These are phyloP conservation scores for Diplosoma virens DNA, from an alignment of 23 tunicate genomes.

Conservation along the genomic window DNA sequence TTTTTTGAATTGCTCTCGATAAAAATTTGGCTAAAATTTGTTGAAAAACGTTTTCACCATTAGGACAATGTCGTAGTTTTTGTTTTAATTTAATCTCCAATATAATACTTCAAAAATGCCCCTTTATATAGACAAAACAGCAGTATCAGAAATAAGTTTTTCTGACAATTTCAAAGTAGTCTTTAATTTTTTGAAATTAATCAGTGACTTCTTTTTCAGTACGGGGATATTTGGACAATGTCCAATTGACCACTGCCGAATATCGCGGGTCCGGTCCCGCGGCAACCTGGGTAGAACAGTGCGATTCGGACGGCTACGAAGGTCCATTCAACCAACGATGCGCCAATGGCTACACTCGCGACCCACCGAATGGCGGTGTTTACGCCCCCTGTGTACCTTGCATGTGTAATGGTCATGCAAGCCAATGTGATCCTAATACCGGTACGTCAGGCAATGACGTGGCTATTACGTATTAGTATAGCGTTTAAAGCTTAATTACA, in stretches of 20 bases:
- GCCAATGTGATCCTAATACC: constrained; percentile 65
- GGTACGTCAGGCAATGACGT: too few relatives aligned
- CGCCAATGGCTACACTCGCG: constrained; percentile 79
- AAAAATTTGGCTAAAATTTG: too few relatives aligned
- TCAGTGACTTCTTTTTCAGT: not conserved
- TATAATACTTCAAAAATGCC: too few relatives aligned
- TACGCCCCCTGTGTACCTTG: constrained; percentile 79
- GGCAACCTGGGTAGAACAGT: constrained; percentile 93
- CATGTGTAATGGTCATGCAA: constrained; percentile 80
- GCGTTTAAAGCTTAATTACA: too few relatives aligned
- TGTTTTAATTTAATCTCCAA: too few relatives aligned
- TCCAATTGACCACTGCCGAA: constrained; percentile 60
- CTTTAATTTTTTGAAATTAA: not conserved
- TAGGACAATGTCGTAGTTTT: too few relatives aligned
- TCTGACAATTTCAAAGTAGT: too few relatives aligned
- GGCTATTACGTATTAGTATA: too few relatives aligned
- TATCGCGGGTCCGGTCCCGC: constrained; percentile 47
- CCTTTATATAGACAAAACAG: too few relatives aligned
- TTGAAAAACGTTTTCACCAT: too few relatives aligned
- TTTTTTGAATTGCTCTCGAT: too few relatives aligned
- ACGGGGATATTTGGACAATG: constrained; percentile 57
- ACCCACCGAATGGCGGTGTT: constrained; percentile 76
- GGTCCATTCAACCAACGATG: constrained; percentile 62
- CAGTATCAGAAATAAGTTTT: too few relatives aligned
- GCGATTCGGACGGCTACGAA: constrained; percentile 40